phyloP scores from a whole-genome alignment of 2,113 vertebrate species.

The Corythaixoides concolor region DNA sequence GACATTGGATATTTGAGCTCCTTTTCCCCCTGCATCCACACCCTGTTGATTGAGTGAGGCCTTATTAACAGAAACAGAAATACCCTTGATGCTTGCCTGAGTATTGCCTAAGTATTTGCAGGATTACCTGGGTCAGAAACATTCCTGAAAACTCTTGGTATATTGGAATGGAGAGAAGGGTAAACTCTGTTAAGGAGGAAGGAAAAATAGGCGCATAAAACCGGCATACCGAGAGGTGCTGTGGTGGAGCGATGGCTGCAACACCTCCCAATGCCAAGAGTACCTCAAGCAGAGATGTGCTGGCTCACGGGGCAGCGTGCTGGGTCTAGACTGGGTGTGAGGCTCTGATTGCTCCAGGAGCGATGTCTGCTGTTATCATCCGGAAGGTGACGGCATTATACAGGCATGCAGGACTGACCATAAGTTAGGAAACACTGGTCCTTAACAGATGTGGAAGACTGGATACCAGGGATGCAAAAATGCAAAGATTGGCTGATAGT shows the following conservation, averaged over 20 bases:
- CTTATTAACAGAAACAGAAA: not conserved
- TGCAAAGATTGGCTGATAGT: not conserved
- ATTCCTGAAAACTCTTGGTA: not conserved
- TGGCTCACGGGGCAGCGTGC: not conserved
- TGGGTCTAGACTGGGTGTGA: not conserved
- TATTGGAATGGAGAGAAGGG: not conserved
- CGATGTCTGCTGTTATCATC: not conserved
- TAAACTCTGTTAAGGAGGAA: not conserved
- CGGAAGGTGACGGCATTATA: slow-evolving; percentile 4
- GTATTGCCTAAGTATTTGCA: not conserved
- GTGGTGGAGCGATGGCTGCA: not conserved
- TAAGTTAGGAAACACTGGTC: slow-evolving; percentile 23
- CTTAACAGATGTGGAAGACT: slow-evolving; percentile 4
- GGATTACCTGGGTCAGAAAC: not conserved
- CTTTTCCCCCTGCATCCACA: not conserved
- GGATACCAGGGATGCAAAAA: not conserved
- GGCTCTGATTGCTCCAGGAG: not conserved
- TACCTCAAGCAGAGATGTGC: not conserved
- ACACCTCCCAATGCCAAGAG: not conserved
- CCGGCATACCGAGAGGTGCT: not conserved
- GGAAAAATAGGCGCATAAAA: not conserved
- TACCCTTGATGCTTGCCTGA: not conserved
- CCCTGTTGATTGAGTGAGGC: not conserved
- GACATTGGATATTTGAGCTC: not conserved
- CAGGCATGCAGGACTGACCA: not conserved